Base-by-base conservation (phyloP, 1,140 invertebrate genomes). In the Nylanderia fulva region DNA sequence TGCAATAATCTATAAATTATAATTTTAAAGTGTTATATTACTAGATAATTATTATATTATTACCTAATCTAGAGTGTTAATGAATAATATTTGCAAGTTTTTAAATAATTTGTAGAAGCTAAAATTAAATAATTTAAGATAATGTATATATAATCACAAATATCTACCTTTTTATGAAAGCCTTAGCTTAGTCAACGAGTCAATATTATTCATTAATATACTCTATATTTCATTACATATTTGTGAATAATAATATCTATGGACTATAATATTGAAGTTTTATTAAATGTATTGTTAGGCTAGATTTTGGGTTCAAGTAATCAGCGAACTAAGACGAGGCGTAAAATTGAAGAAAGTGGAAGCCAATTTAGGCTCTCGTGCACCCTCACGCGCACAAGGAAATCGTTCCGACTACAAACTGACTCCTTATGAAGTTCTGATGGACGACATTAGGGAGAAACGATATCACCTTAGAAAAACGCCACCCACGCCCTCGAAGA, bases 371-470 rank as follows among this genome's bases (percentile, higher is more conserved):
- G 96, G 88, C 9, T 85, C 85, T 21, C 91, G 91, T 8, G 85
- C 75, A 13, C 58, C 76, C 4, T 85, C 61, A 6, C 89, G 85
- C 5, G 88, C 85, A 29, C 85, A 86, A 45, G 85, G 90, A 15
- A 92, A 83, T 96, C 96, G 54, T 95, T 96, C 60, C 96, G 98
- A 99, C 94, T 99, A 97, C 94, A 98, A 99, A 94, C 94, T 99
- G 85, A 99, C 99, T n/a, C 99, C 99, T 8, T 99, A 99, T 93
- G 99, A 99, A 95, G 99, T 99, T 91, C 95, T 99, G 15, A 98
- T 99, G 97, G 98, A 99, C 91, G 99, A 99, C 92, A 99, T 99
- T 87, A 95, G 98, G 88, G 97, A 97, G 33, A 96, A 98, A 90
- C 96, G 97, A 90, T 99, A 98, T 95, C 98, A 97, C 91, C 95